These are phyloP conservation scores for Cyphomyrmex costatus DNA, from an alignment of 1,140 invertebrate species.

Conservation along the genomic window DNA sequence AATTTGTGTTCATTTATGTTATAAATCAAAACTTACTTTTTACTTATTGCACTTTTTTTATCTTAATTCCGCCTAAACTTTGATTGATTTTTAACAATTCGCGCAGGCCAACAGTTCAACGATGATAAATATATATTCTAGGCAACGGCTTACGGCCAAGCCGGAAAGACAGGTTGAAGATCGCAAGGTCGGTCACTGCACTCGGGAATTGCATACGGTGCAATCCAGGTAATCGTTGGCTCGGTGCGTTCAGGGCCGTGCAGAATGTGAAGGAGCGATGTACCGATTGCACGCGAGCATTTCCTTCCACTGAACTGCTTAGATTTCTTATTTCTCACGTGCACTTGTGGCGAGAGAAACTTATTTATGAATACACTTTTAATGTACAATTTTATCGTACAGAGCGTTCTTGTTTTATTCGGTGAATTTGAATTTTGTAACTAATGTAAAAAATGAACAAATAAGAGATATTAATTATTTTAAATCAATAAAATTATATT, in stretches of 20 bases:
- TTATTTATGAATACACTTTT: slow-evolving; percentile 7
- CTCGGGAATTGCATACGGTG: slow-evolving; percentile 63
- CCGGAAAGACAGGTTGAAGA: slow-evolving; percentile 76
- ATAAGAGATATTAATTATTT: not conserved
- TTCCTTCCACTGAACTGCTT: slow-evolving; percentile 47
- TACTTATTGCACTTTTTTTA: not conserved
- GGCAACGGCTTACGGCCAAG: slow-evolving; percentile 48
- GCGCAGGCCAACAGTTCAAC: slow-evolving; percentile 10
- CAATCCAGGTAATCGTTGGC: slow-evolving; percentile 66
- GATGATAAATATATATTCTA: slow-evolving; percentile 76
- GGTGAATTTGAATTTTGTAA: not conserved
- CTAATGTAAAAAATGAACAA: not conserved
- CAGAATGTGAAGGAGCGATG: slow-evolving; percentile 37
- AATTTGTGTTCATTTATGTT: not conserved
- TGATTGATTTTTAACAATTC: slow-evolving; percentile 13
- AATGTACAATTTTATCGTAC: not conserved
- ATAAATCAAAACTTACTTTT: not conserved
- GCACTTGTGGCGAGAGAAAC: not conserved
- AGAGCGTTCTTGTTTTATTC: not conserved
- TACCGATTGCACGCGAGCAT: slow-evolving; percentile 52
- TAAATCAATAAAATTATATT: not conserved
- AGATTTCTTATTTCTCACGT: slow-evolving; percentile 37
- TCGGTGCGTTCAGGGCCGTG: slow-evolving; percentile 44
- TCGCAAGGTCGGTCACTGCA: slow-evolving; percentile 79
- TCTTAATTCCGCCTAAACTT: not conserved